Evolutionary conservation across 2,113 vertebrate genomes (phyloP), one percentile per base, ranked within the genome.

Genomic region (Pseudolaguvia tuberculata): DNA sequence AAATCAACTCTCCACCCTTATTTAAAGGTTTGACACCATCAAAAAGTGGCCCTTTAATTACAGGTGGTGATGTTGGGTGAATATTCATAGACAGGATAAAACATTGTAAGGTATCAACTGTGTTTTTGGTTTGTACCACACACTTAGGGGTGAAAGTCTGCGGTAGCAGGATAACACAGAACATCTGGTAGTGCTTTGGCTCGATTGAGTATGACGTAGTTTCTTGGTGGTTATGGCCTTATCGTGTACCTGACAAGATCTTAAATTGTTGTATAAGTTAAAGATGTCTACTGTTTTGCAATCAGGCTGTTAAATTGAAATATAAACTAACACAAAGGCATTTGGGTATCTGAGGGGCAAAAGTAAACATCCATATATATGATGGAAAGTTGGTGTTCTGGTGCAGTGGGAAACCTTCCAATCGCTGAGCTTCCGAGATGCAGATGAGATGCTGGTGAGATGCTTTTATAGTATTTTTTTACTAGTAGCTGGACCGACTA

Each of bases 111-210:
- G 27, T 15, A 9, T 39, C 53, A 39, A 15, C 15, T 47, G 21
- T 17, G 31, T 12, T 59, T 25, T 18, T 53, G 53, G 31, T 1
- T 51, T 29, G 39, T 17, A 31, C 23, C 4, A 23, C 5, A 57
- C 39, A 58, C 42, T 68, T 58, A 35, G 20, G 42, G 73, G 23
- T 58, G 39, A 58, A 68, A 68, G 25, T 7, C 65, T 69, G 53
- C 27, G 3, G 53, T 76, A 67, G 73, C 56, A 56, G 45, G n/a
- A 65, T 55, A 66, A 59, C 73, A 59, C 9, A 0, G 45, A 59
- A 69, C 73, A 69, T 76, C 73, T 69, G 65, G 53, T 69, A 59
- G 53, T 50, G 65, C 45, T 69, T 66, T 59, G 7, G 14, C 25
- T 7, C 6, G 15, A 52, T n/a, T 74, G 63, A 18, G 29, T 39